Base-by-base conservation (phyloP, 2,113 vertebrate genomes). In the Zosterops hypoxanthus region DNA sequence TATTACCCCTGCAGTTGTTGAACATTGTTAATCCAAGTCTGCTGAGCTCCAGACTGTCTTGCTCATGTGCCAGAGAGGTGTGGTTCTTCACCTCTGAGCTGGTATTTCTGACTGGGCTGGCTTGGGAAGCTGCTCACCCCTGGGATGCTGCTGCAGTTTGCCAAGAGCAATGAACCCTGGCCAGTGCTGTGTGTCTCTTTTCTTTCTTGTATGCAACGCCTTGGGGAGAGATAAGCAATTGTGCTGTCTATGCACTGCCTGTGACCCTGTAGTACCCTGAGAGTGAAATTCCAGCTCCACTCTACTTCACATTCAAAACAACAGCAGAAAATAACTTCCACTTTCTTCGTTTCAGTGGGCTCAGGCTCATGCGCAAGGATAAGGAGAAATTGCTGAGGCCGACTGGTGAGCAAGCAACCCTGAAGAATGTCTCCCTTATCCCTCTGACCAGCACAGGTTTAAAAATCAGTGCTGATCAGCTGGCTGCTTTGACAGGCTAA, bases 241-340 rank as follows among this genome's bases (percentile, higher is more conserved):
- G 82, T 86, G 85, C 72, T 92, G 84, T 73, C 94, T 92, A 21
- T 6, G 31, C 86, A 75, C 47, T 0, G 41, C 66, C 76, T 88
- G 42, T 90, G 93, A 96, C 82, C 96, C 92, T 94, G 72, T 17
- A 79, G 79, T 23, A 42, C 79, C 76, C 93, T 57, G 76, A 77
- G 78, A 94, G 66, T 83, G 82, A 94, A 95, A 96, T 90, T 76
- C 29, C 82, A 44, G 55, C 76, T 94, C 57, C 0, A 53, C 79
- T 95, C 85, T 86, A 71, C 61, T 90, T 88, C 88, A 79, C 79
- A 90, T 94, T 96, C 94, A 91, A 97, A 96, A 90, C 92, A 97
- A 82, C 50, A 82, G 83, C 55, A 87, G 87, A 90, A 95, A 96
- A 91, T 94, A 73, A 34, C 81, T 92, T 95, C 75, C 41, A 77